Evolutionary conservation across 1,140 invertebrate genomes (phyloP), one percentile per base, ranked within the genome.

Genomic region (Zelostemma sp.): DNA sequence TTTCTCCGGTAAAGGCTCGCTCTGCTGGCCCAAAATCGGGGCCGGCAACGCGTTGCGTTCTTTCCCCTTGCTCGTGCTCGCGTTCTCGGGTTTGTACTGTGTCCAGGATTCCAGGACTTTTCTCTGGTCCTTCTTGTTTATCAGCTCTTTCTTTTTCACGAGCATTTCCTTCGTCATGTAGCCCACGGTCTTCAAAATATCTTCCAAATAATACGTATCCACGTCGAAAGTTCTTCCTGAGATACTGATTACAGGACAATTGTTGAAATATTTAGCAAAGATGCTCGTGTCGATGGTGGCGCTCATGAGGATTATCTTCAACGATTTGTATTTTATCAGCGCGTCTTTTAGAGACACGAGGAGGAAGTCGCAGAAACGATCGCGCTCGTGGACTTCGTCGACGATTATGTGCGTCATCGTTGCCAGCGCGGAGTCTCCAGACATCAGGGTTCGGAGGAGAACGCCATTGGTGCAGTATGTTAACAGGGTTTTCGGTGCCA

Each of bases 301-400:
- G n/a, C 96, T 98, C 96, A 99, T 99, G 0, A 99, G 86, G 45
- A 99, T 88, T 0, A 99, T 67, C 66, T 92, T 92, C 0, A 98
- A 82, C 58, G 92, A 87, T 57, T 89, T 89, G 72, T 91, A 92
- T 12, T 91, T 89, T 0, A 87, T 78, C 3, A 98, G 76, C 1
- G 91, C 89, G 72, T 97, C 92, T 53, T 92, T 90, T 6, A 98
- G 78, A 11, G 93, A 91, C 49, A 97, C 93, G 31, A 99, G 81
- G 11, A 98, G 86, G 83, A 99, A 98, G 84, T 99, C 97, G 47
- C 93, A 92, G 75, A 96, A 93, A 71, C 94, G 90, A 81, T 98
- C 96, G 0, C 97, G 87, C 83, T 99, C 97, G 81, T 98, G 97
- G 47, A 98, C 91, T 86, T 99, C 97, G 81, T 99, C 97, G 59